phyloP scores from a whole-genome alignment of 2,888 invertebrate species.

The Petrolisthes manimaculis region DNA sequence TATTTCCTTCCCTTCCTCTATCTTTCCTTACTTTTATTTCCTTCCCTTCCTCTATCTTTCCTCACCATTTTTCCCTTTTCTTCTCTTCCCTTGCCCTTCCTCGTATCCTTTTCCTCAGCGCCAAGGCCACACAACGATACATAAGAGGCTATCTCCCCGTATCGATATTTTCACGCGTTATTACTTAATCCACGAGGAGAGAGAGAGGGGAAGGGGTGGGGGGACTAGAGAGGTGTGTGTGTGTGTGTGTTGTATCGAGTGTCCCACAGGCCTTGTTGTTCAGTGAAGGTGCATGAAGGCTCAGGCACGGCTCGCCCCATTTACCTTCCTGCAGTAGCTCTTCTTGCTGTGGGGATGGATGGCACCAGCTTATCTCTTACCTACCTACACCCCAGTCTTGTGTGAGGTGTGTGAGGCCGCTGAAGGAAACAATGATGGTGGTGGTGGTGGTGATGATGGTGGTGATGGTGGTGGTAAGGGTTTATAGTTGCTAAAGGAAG shows the following conservation, averaged over 20 bases:
- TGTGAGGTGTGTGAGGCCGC: too few relatives aligned
- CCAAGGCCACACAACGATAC: too few relatives aligned
- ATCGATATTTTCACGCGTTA: conserved; percentile 15
- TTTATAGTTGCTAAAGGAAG: too few relatives aligned
- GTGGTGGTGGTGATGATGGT: too few relatives aligned
- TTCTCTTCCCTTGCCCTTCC: background rate
- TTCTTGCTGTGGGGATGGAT: background rate
- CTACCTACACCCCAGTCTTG: background rate
- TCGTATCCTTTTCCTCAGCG: too few relatives aligned
- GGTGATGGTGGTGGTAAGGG: too few relatives aligned
- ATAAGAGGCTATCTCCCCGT: background rate
- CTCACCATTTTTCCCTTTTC: background rate
- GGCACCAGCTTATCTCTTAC: background rate
- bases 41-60: background rate
- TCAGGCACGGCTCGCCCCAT: conserved; percentile 4
- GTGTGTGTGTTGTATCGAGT: background rate
- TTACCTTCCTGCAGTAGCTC: conserved; percentile 1
- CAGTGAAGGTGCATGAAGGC: background rate
- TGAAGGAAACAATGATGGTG: too few relatives aligned
- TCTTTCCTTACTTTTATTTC: background rate
- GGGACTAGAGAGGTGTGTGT: background rate
- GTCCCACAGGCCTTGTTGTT: background rate
- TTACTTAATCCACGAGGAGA: background rate
- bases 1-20: conserved; percentile 1
- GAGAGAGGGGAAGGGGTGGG: too few relatives aligned